Percentiles rank a stretch among this genome's conserved stretches.
Conservation (phyloP, 1,140 invertebrate species). For the Aphidius gifuensis region DNA sequence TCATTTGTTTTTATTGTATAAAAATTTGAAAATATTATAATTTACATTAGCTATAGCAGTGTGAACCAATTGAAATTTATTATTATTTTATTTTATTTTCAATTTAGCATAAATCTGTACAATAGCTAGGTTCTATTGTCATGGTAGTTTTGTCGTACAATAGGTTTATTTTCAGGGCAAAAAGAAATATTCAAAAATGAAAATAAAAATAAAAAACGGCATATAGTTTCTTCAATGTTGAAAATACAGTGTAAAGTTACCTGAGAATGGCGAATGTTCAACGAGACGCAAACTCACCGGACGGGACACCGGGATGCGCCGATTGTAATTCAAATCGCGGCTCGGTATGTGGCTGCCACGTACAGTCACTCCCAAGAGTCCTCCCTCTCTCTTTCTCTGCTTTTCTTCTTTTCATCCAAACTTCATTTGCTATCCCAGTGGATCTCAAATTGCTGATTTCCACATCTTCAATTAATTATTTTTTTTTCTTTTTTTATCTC, state of each 20-base stretch:
- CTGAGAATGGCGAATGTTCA: constrained; percentile 45
- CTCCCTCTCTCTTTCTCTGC: constrained; percentile 9
- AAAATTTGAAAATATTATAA: too few species aligned
- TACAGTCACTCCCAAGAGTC: constrained; percentile 27
- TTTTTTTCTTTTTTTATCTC: neutral
- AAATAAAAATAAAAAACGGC: too few species aligned
- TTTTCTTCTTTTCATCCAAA: constrained; percentile 12
- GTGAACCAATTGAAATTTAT: too few species aligned
- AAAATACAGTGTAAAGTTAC: constrained; percentile 43
- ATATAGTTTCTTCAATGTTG: constrained; percentile 9
- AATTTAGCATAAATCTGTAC: too few species aligned
- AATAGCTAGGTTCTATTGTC: too few species aligned
- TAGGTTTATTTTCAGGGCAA: too few species aligned
- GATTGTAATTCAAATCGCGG: constrained; percentile 43
- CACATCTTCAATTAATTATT: constrained; percentile 1
- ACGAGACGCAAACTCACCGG: constrained; percentile 36
- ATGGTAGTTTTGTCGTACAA: too few species aligned
- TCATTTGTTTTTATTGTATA: too few species aligned
- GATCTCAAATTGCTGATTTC: constrained; percentile 14
- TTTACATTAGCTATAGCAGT: too few species aligned
- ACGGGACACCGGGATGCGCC: constrained; percentile 30
- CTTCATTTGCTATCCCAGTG: constrained; percentile 1
- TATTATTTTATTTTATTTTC: too few species aligned
- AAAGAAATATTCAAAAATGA: too few species aligned
- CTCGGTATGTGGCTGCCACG: constrained; percentile 28